Percentiles rank a stretch among this genome's conserved stretches.
Conservation (phyloP, 1,140 invertebrate species). For the Cecropterus lyciades region DNA sequence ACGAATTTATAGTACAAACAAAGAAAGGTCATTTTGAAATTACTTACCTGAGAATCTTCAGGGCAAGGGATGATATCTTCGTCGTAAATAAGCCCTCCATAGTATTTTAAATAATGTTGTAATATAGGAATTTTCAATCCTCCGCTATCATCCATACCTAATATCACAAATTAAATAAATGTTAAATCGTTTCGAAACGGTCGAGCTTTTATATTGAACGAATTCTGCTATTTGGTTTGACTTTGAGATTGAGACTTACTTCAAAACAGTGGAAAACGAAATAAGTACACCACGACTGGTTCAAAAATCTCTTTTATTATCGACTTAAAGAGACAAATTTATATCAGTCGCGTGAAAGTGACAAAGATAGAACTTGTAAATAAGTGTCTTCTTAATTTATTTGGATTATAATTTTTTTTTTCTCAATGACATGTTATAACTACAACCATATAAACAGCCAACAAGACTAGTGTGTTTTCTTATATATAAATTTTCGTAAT, state of each 20-base stretch:
- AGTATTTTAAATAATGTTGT: conserved; percentile 26
- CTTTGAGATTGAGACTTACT: background rate
- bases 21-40: conserved; percentile 37
- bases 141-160: conserved; percentile 26
- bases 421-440: background rate
- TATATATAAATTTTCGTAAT: too few relatives aligned
- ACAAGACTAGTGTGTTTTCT: too few relatives aligned
- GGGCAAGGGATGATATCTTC: conserved; percentile 17
- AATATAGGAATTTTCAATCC: conserved; percentile 2
- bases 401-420: background rate
- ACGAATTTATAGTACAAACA: conserved; percentile 1
- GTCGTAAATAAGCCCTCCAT: conserved; percentile 26
- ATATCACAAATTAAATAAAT: conserved; percentile 9
- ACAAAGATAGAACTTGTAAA: background rate
- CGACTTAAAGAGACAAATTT: background rate
- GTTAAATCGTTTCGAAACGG: conserved; percentile 8
- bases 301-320: background rate
- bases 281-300: background rate
- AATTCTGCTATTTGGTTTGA: conserved; percentile 1
- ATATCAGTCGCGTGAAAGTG: background rate
- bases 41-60: conserved; percentile 26
- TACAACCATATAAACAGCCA: background rate
- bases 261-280: background rate
- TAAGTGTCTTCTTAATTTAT: background rate
- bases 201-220: conserved; percentile 4